Base-by-base conservation (phyloP, 2,797 vertebrate species). In the Hippocampus kuda region DNA sequence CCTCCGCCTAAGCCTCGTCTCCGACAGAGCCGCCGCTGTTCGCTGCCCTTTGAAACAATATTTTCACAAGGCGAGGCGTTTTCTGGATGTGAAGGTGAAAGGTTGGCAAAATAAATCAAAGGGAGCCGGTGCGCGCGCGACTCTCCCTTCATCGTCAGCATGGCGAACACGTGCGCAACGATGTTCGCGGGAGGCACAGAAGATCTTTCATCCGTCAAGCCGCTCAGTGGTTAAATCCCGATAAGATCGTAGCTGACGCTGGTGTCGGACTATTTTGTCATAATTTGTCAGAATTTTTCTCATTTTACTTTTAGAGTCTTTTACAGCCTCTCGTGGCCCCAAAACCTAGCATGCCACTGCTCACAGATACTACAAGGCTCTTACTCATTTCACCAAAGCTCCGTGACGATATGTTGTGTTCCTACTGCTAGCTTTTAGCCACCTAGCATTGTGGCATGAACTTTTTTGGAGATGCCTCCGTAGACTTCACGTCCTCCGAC, bases 31-130 rank as follows among this genome's bases (percentile, higher is more conserved):
- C 71, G 49, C 65, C 57, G 30, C 70, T 83, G 81, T 87, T 86
- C 79, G 72, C 72, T 68, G 24, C 70, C 20, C 72, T 87, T 82
- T 84, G 72, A 88, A 82, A 74, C 70, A 48, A 60, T 65, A 30
- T 76, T 85, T 85, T 78, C 69, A 78, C 60, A 77, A 81, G 78
- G 75, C 70, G 71, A 13, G 61, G 60, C 68, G 77, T 78, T 87
- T 84, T 87, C 79, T 70, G 38, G 70, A 77, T 73, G 75, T 79
- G 73, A 77, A 72, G 84, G 81, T 71, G 75, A 59, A 27, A 15
- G 72, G 70, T 73, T 67, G 68, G 78, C 16, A 41, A 76, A 30
- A 38, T 59, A 42, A 68, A 85, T 81, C 79, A 86, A 83, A 83
- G 81, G 65, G 0, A 66, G 70, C 59, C 69, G 72, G 64, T 56